These are phyloP conservation scores for Thunnus thynnus DNA, from an alignment of 2,113 vertebrate species.

Conservation along the genomic window DNA sequence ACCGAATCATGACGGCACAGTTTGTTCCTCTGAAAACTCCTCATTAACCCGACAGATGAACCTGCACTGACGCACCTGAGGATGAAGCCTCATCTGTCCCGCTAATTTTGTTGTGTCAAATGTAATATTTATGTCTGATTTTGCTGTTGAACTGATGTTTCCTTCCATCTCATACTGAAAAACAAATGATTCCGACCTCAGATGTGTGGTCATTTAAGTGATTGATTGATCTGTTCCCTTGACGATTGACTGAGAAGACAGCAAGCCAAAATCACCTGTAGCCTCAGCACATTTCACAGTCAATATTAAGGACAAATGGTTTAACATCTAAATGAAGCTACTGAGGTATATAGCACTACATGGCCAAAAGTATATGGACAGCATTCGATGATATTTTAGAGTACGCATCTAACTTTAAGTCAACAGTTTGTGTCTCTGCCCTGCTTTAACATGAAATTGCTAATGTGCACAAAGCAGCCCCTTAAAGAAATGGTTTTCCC, in stretches of 20 bases:
- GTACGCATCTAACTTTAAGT: too few species aligned
- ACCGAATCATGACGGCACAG: neutral
- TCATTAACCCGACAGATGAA: conserved; percentile 23
- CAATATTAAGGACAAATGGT: neutral
- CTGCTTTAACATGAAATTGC: too few species aligned
- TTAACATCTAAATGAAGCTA: neutral
- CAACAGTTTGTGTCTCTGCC: too few species aligned
- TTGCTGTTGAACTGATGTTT: neutral
- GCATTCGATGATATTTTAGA: too few species aligned
- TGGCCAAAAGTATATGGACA: neutral
- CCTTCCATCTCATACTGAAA: neutral
- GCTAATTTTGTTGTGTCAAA: neutral
- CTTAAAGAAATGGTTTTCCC: too few species aligned
- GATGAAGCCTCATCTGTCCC: neutral
- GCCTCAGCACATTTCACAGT: neutral
- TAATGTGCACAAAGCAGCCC: too few species aligned
- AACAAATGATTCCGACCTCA: neutral
- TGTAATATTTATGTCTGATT: neutral
- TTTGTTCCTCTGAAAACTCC: neutral
- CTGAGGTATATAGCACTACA: too few species aligned
- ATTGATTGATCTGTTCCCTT: neutral
- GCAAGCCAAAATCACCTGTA: neutral
- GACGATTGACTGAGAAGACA: neutral
- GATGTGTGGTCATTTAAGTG: neutral
- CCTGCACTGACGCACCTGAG: neutral